phyloP scores from a whole-genome alignment of 2,113 vertebrate genomes.

The Lathamus discolor region DNA sequence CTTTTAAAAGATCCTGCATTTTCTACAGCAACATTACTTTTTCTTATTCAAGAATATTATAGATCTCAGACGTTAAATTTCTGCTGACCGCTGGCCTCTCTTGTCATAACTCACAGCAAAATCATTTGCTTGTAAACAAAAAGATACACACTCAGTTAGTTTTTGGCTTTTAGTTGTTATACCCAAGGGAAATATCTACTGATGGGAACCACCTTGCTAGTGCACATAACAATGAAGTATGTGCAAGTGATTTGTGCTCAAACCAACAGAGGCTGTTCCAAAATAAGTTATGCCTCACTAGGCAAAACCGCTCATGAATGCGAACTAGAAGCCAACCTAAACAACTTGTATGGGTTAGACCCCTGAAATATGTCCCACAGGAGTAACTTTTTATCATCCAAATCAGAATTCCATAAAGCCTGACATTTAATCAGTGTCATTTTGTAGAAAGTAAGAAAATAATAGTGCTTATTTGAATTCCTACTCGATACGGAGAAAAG shows the following conservation, averaged over 20 bases:
- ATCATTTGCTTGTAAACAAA: conserved; percentile 1
- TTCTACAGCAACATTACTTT: neutral
- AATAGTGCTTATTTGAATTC: neutral
- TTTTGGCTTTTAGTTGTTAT: neutral
- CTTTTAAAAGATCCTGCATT: neutral
- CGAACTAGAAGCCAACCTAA: neutral
- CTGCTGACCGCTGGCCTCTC: neutral
- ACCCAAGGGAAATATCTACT: neutral
- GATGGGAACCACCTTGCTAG: neutral
- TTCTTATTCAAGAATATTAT: neutral
- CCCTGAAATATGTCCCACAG: neutral
- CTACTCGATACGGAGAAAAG: neutral
- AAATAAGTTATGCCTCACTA: neutral
- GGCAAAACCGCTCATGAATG: neutral
- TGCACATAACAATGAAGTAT: neutral
- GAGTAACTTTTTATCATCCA: neutral
- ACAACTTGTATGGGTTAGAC: neutral
- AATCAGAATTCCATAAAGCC: neutral
- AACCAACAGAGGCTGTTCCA: neutral
- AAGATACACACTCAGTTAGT: neutral
- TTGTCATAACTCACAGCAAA: neutral
- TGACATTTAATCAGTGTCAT: neutral
- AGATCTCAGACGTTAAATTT: neutral
- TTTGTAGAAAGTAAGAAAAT: neutral
- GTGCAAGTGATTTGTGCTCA: neutral